Conservation (phyloP, 2,888 invertebrate genomes). For the Meteorus cinctellus region DNA sequence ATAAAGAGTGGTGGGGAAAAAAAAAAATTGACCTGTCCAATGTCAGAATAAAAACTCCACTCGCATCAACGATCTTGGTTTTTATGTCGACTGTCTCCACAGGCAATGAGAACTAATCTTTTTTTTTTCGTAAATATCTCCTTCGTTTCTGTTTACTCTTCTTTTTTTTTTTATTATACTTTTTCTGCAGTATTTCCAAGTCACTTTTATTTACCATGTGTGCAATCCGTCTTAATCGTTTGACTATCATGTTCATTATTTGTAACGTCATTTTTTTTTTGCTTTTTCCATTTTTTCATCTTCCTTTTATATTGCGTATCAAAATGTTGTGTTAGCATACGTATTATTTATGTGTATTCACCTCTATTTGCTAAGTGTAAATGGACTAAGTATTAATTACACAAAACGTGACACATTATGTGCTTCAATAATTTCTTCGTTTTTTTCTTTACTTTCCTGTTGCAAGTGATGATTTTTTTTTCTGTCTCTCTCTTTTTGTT, state of each 20-base stretch:
- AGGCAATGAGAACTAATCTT: not conserved
- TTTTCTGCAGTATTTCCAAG: not conserved
- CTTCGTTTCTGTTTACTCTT: not conserved
- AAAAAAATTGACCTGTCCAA: conserved; percentile 30
- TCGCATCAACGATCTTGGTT: conserved; percentile 20
- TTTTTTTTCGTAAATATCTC: not conserved
- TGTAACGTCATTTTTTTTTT: not conserved
- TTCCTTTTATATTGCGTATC: not conserved
- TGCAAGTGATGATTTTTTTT: no score
- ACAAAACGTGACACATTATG: conserved; percentile 16
- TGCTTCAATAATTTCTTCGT: not conserved
- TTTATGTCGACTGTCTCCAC: conserved; percentile 22
- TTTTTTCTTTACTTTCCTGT: not conserved
- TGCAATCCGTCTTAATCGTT: conserved; percentile 3
- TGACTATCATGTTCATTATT: conserved; percentile 12
- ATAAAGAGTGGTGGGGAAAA: conserved; percentile 22
- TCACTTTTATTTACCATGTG: conserved; percentile 8
- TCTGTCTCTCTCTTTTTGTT: no score
- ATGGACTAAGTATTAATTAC: conserved; percentile 12
- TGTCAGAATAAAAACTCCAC: conserved; percentile 8
- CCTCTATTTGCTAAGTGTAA: not conserved
- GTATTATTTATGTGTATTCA: conserved; percentile 19
- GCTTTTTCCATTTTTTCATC: conserved; percentile 6
- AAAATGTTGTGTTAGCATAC: not conserved
- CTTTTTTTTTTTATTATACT: not conserved